A percentile compares a stretch with the other conserved stretches of the same genome.
Evolutionary conservation across 2,113 vertebrate species (phyloP).

Genomic region (Deroptyus accipitrinus): DNA sequence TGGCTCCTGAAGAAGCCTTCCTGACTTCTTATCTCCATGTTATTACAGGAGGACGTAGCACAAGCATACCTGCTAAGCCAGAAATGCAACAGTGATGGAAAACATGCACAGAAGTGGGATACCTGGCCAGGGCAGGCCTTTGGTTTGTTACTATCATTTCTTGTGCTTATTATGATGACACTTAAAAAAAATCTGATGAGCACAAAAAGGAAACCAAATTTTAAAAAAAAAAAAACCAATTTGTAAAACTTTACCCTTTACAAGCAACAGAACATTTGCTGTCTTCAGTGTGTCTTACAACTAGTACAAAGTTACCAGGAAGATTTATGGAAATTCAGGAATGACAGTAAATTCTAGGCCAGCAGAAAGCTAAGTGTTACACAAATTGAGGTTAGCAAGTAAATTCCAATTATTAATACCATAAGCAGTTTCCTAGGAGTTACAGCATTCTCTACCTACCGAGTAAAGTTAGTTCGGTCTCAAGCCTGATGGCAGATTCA

Average conservation of each 20-base stretch:
- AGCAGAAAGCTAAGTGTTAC: background rate
- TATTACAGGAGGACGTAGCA: background rate
- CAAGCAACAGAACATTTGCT: background rate
- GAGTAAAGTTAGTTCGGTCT: conserved; percentile 86
- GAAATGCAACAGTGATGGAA: background rate
- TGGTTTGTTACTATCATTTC: background rate
- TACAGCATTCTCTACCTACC: conserved; percentile 73
- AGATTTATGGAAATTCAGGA: background rate
- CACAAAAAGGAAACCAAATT: background rate
- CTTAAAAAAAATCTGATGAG: background rate
- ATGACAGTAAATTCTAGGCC: background rate
- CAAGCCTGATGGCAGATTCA: conserved; percentile 84
- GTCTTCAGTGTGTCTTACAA: background rate
- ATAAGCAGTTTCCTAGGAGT: background rate
- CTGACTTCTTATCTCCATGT: background rate
- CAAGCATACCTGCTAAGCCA: background rate
- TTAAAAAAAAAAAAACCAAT: background rate
- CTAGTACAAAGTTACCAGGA: background rate
- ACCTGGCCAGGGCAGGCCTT: background rate
- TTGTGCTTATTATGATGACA: background rate
- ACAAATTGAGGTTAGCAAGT: background rate
- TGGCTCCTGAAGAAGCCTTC: background rate
- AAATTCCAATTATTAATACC: background rate
- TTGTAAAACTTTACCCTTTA: background rate
- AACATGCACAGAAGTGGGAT: background rate